Percentiles rank a stretch among this genome's conserved stretches.
phyloP scores from a whole-genome alignment of 92 coral and sea anemone genomes.

The Phymanthus crucifer region DNA sequence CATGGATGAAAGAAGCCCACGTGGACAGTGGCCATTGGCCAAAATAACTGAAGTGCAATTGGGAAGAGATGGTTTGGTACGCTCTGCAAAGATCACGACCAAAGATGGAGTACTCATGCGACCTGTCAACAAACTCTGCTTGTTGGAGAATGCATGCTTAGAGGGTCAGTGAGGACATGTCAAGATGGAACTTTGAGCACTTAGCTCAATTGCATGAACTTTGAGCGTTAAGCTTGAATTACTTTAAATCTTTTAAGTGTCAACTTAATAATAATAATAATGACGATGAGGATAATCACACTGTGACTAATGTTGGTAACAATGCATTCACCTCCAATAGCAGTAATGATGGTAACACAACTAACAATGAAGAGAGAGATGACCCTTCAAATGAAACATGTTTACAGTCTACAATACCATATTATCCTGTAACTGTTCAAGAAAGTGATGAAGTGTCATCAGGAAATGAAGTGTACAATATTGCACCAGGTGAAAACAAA shows the following conservation, averaged over 20 bases:
- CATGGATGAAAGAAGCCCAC: constrained; percentile 11
- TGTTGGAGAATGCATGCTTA: not conserved
- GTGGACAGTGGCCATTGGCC: constrained; percentile 39
- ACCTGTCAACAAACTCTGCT: constrained; percentile 13
- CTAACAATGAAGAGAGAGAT: too few relatives aligned
- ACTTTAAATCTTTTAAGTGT: not conserved
- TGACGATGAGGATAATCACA: too few relatives aligned
- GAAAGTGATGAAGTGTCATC: too few relatives aligned
- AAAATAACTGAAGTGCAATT: constrained; percentile 11
- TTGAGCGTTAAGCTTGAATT: not conserved
- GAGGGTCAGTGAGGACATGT: not conserved
- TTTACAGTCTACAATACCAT: too few relatives aligned
- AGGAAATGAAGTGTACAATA: too few relatives aligned
- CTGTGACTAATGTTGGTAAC: too few relatives aligned
- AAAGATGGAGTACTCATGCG: not conserved
- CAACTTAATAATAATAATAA: too few relatives aligned
- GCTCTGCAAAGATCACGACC: not conserved
- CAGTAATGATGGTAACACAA: too few relatives aligned
- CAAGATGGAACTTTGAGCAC: constrained; percentile 1
- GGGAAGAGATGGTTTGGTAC: constrained; percentile 21
- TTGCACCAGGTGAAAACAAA: too few relatives aligned
- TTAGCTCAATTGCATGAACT: not conserved
- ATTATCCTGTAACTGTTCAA: too few relatives aligned
- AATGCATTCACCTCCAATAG: too few relatives aligned
- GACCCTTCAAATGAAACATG: too few relatives aligned